Evolutionary conservation across 2,888 invertebrate species (phyloP).

Genomic region (Entomobrya proxima): DNA sequence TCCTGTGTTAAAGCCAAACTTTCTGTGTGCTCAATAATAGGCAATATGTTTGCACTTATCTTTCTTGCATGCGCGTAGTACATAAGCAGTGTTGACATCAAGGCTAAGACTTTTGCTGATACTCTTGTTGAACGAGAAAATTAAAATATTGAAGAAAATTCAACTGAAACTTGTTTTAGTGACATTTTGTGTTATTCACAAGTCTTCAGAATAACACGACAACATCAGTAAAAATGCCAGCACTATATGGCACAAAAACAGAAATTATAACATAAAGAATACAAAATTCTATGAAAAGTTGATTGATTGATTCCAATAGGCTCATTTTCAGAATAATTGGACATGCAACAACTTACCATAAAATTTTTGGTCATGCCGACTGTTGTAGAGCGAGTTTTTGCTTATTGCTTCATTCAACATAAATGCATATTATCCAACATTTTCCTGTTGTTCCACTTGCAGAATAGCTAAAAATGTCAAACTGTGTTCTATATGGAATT

Average conservation of each 20-base stretch:
- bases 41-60: too few species aligned
- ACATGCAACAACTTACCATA: conserved; percentile 66
- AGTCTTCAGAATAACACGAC: too few species aligned
- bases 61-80: too few species aligned
- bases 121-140: too few species aligned
- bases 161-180: too few species aligned
- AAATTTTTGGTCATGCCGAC: conserved; percentile 5
- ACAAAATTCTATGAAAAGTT: conserved; percentile 7
- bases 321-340: conserved; percentile 54
- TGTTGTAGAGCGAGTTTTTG: neutral
- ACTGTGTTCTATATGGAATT: neutral
- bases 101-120: too few species aligned
- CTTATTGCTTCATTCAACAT: conserved; percentile 50
- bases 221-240: neutral
- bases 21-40: too few species aligned
- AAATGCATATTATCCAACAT: conserved; percentile 10
- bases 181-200: too few species aligned
- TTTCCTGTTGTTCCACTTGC: neutral
- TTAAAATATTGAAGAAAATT: too few species aligned
- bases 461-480: neutral
- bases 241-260: neutral
- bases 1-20: conserved; percentile 7
- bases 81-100: too few species aligned
- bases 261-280: neutral
- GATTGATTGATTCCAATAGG: conserved; percentile 37